A percentile compares a stretch with the other conserved stretches of the same genome.
phyloP scores from a whole-genome alignment of 1,140 invertebrate species.

The Cherax destructor region DNA sequence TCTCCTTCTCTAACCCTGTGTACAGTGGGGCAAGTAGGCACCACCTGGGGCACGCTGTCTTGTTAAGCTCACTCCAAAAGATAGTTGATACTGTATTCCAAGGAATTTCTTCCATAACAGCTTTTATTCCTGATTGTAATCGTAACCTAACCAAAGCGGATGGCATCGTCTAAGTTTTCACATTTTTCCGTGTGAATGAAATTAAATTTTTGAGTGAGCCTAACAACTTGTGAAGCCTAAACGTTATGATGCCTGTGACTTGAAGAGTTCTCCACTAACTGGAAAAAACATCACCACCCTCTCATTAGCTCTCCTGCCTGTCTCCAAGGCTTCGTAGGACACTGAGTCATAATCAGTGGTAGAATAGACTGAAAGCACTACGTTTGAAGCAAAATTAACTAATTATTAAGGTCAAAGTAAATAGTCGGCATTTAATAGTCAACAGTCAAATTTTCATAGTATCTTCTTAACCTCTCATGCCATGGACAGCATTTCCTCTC shows the following conservation, averaged over 20 bases:
- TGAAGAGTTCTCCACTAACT: conserved; percentile 32
- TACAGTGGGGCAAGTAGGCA: conserved; percentile 25
- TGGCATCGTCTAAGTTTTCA: neutral
- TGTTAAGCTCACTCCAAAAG: neutral
- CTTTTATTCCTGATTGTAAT: neutral
- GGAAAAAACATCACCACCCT: conserved; percentile 40
- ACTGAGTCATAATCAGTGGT: no score
- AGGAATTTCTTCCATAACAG: neutral
- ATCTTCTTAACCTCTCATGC: neutral
- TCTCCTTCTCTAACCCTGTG: neutral
- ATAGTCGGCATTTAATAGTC: neutral
- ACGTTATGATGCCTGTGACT: conserved; percentile 6
- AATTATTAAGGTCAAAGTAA: no score
- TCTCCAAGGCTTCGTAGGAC: neutral
- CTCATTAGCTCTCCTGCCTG: conserved; percentile 20
- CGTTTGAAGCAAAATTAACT: no score
- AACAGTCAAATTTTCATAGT: neutral
- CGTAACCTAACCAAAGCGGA: neutral
- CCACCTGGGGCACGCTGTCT: neutral
- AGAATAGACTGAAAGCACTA: no score
- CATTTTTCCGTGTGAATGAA: neutral
- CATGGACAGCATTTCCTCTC: neutral
- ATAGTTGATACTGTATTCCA: neutral
- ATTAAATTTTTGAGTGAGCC: neutral
- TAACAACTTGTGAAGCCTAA: conserved; percentile 10